Conservation (phyloP, 1,140 invertebrate species). For the Psilanteris sp. region DNA sequence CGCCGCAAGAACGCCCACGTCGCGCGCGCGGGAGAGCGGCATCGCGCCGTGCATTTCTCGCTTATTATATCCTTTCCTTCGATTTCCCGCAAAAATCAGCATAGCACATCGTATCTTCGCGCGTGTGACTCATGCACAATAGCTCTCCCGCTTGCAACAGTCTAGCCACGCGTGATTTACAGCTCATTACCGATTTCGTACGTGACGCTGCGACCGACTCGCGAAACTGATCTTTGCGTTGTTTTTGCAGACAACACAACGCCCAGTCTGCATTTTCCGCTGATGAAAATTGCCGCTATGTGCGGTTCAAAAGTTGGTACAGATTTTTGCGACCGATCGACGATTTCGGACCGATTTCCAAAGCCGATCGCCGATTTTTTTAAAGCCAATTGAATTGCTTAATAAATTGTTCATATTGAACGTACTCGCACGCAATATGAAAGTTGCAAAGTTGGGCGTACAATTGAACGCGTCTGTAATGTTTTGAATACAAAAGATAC, state of each 20-base stretch:
- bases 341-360: too few species aligned
- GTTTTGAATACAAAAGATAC: too few species aligned
- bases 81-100: conserved; percentile 73
- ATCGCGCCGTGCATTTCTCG: conserved; percentile 74
- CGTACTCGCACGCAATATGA: too few species aligned
- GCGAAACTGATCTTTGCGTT: conserved; percentile 24
- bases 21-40: conserved; percentile 60
- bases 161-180: conserved; percentile 74
- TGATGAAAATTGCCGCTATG: not conserved
- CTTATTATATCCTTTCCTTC: conserved; percentile 79
- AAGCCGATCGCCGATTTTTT: too few species aligned
- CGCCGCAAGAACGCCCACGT: conserved; percentile 69
- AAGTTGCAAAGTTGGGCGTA: too few species aligned
- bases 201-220: conserved; percentile 57
- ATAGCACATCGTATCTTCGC: conserved; percentile 64
- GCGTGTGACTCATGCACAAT: conserved; percentile 69
- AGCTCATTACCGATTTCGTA: conserved; percentile 79
- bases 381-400: too few species aligned
- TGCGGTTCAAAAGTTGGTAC: too few species aligned
- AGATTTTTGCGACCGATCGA: too few species aligned
- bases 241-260: conserved; percentile 50
- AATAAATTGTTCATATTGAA: too few species aligned
- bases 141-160: conserved; percentile 60
- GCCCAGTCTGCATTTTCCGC: conserved; percentile 6
- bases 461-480: too few species aligned